Conservation (phyloP, 2,888 invertebrate genomes). For the Noctua pronuba region DNA sequence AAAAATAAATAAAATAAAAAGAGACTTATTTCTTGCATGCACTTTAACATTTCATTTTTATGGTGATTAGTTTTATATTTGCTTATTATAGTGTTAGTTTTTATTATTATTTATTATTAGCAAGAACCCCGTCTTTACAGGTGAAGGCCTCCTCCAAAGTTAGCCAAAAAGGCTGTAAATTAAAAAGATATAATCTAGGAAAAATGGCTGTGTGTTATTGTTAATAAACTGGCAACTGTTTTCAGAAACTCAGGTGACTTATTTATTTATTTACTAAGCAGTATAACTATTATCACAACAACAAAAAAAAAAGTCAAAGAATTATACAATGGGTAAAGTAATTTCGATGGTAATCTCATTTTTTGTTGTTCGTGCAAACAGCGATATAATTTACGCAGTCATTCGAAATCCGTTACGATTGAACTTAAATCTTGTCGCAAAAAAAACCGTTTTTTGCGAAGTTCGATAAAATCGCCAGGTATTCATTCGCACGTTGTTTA, state of each 20-base stretch:
- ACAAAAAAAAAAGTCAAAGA: background rate
- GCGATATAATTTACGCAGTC: conserved; percentile 36
- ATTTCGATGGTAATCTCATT: conserved; percentile 29
- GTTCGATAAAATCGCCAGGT: conserved; percentile 45
- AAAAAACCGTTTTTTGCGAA: conserved; percentile 29
- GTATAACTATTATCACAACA: background rate
- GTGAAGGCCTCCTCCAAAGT: too few relatives aligned
- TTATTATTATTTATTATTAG: too few relatives aligned
- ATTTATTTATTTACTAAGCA: conserved; percentile 7
- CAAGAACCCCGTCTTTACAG: too few relatives aligned
- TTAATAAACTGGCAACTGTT: background rate
- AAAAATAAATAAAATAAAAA: too few relatives aligned
- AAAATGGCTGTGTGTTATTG: background rate
- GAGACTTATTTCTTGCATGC: too few relatives aligned
- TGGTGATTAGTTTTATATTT: too few relatives aligned
- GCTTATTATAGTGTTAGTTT: too few relatives aligned
- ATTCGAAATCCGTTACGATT: conserved; percentile 54
- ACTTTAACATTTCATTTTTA: too few relatives aligned
- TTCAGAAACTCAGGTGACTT: background rate
- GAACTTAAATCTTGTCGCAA: conserved; percentile 29
- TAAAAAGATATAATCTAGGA: background rate
- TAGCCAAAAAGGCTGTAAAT: too few relatives aligned
- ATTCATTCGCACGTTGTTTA: conserved; percentile 59
- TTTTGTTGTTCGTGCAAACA: conserved; percentile 46
- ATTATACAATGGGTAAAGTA: conserved; percentile 24